phyloP scores from a whole-genome alignment of 2,113 vertebrate species.

The Xiphorhynchus elegans region DNA sequence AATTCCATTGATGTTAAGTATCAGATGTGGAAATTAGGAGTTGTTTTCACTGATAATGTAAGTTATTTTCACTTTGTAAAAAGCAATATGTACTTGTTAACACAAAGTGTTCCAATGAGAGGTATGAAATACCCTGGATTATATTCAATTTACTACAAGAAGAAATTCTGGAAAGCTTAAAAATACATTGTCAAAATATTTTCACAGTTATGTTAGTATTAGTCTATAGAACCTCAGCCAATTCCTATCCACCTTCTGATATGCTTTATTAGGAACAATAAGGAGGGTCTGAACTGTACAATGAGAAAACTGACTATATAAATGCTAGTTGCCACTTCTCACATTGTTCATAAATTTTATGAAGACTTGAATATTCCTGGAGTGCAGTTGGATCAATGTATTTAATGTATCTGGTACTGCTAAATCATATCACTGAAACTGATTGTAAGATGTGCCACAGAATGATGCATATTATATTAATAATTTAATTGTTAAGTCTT shows the following conservation, averaged over 20 bases:
- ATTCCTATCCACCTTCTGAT: neutral
- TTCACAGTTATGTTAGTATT: neutral
- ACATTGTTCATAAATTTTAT: neutral
- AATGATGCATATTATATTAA: neutral
- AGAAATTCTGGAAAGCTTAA: neutral
- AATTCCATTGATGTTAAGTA: constrained; percentile 97
- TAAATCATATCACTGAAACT: neutral
- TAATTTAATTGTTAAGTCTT: neutral
- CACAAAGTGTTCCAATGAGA: neutral
- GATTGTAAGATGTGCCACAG: neutral
- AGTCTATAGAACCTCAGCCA: neutral
- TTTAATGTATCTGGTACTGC: neutral
- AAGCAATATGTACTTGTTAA: neutral
- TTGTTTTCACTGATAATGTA: constrained; percentile 97
- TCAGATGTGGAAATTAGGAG: constrained; percentile 98
- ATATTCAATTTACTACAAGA: neutral
- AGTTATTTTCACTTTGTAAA: constrained; percentile 42
- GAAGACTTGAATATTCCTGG: neutral
- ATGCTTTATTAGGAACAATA: neutral
- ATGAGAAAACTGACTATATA: neutral
- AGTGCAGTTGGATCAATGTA: neutral
- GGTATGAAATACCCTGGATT: neutral
- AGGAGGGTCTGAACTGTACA: neutral
- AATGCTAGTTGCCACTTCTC: neutral
- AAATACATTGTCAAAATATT: neutral